Evolutionary conservation across 1,140 invertebrate species (phyloP), one percentile per base, ranked within the genome.

Genomic region (Drosophila yakuba): DNA sequence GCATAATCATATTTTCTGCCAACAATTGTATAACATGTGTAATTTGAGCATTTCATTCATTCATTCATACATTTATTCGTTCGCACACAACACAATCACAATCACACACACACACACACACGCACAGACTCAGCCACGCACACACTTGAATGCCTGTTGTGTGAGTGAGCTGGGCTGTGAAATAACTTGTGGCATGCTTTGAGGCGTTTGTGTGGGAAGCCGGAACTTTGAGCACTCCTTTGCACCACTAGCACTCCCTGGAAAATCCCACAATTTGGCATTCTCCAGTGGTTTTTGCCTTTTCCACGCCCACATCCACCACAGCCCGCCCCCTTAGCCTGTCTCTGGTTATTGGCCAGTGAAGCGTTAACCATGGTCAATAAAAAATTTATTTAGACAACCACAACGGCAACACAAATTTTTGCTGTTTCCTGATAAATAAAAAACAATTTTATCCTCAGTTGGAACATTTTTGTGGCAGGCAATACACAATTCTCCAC

Each of bases 321-420:
- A 14, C 38, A 11, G 1, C 12, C 47, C 11, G 32, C 38, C 38
- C 48, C 55, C 2, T 8, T 15, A 7, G 28, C 58, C 61, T 52
- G 69, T 74, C 55, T 61, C 61, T 64, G 74, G 63, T 88, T 88
- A 88, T 88, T 88, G 79, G 48, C 67, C 83, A 82, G 45, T 88
- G 83, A 79, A 88, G 83, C 83, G 83, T 88, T 88, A 88, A 88
- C 83, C 83, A 88, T 86, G 75, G 83, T 86, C 83, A 88, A 88
- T 88, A 82, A 88, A 88, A 88, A 88, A 88, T 88, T 88, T 82
- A 88, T 88, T 88, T 88, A 88, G 78, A 88, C 83, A 82, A 88
- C 79, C 78, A 78, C 78, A 81, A 64, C 69, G 71, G 74, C 68
- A 82, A 61, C 58, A 76, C 48, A 79, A 63, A 84, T 63, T 77